Conservation (phyloP, 2,888 invertebrate species). For the Heliconius cydno region DNA sequence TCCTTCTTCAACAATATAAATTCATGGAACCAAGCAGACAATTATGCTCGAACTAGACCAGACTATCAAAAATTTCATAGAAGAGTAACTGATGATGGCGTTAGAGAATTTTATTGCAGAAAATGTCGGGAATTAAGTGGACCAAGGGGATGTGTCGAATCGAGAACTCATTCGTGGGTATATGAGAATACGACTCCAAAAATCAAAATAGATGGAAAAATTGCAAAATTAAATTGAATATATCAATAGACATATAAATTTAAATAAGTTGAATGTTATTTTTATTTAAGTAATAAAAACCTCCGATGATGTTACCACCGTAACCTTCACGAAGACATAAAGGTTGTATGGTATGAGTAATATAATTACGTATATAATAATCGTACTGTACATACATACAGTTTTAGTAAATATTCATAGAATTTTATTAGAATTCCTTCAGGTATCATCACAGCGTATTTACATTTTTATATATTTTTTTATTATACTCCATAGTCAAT, state of each 20-base stretch:
- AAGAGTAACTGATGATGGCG: constrained; percentile 65
- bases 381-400: constrained; percentile 15
- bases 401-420: constrained; percentile 28
- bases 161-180: constrained; percentile 59
- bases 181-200: constrained; percentile 70
- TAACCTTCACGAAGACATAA: constrained; percentile 38
- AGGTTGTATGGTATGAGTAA: constrained; percentile 38
- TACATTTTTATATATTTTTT: background rate
- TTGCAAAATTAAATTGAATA: constrained; percentile 78
- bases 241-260: constrained; percentile 50
- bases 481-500: constrained; percentile 1
- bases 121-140: constrained; percentile 69
- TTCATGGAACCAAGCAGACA: constrained; percentile 61
- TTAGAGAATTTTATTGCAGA: constrained; percentile 74
- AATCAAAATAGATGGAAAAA: constrained; percentile 77
- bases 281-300: constrained; percentile 36
- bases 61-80: constrained; percentile 62
- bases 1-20: constrained; percentile 72
- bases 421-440: constrained; percentile 32
- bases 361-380: background rate
- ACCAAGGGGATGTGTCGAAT: constrained; percentile 58
- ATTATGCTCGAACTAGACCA: constrained; percentile 57
- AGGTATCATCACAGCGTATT: background rate
- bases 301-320: constrained; percentile 29
- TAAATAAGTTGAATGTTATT: constrained; percentile 8